Evolutionary conservation across 2,797 vertebrate genomes (phyloP), one percentile per base, ranked within the genome.

Genomic region (Glyptemys insculpta): DNA sequence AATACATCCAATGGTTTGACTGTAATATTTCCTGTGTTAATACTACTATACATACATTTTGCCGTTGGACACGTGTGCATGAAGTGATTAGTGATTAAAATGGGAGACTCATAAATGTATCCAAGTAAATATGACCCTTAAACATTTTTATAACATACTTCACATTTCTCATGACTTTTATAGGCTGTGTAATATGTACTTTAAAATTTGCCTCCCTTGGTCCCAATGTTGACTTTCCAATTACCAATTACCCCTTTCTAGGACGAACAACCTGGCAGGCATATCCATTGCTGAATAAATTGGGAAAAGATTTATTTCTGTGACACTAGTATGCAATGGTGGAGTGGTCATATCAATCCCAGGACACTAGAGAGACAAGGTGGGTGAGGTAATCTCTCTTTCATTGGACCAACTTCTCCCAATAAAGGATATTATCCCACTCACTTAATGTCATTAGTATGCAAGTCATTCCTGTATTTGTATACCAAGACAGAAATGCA

Each of bases 141-240:
- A 88, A 10, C 47, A 72, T 2, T 2, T 79, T 50, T 81, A 11
- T 1, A 89, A 89, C 68, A 62, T n/a, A 85, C 53, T 93, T 94
- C 88, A 37, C 50, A 80, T 83, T 92, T 87, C 44, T 49, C 44
- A 89, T 4, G 5, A 49, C 47, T 49, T 78, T 27, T 78, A 87
- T 76, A 79, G 62, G 3, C 44, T 94, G 27, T 8, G 34, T 6
- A 68, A 82, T 6, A 85, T 16, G 72, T 29, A 93, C 11, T 54
- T 84, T 79, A 79, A 92, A 90, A 47, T 68, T 95, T 87, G 84
- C 86, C 31, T n/a, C 94, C 90, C 93, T 92, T 95, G 86, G 88
- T 89, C 94, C 59, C 92, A 91, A 5, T 79, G 87, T 49, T 86
- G 81, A 94, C 78, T 79, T 95, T 93, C 49, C 1, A 0, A 79